A percentile compares a stretch with the other conserved stretches of the same genome.
Evolutionary conservation across 2,797 vertebrate genomes (phyloP).

Genomic region (Kryptopterus vitreolus): DNA sequence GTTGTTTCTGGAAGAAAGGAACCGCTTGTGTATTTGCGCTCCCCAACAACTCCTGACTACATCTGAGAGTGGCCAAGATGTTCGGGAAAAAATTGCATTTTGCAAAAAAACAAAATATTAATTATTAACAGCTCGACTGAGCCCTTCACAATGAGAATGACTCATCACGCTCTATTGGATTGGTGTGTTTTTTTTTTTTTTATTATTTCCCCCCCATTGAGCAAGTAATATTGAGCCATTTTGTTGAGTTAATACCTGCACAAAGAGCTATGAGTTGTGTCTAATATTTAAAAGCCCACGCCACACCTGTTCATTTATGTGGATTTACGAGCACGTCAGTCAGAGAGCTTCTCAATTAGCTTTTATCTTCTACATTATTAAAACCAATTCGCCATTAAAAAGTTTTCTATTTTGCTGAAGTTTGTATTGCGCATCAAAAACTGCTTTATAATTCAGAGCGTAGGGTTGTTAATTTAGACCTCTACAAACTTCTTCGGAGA

Average conservation of each 20-base stretch:
- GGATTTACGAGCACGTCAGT: not conserved
- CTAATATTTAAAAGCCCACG: not conserved
- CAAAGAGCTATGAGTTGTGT: not conserved
- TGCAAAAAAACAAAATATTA: slow-evolving; percentile 15
- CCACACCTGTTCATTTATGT: not conserved
- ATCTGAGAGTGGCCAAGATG: not conserved
- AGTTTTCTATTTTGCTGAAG: not conserved
- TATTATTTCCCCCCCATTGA: no score
- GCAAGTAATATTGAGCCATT: not conserved
- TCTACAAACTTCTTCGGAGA: not conserved
- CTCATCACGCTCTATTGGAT: not conserved
- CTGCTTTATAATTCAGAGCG: not conserved
- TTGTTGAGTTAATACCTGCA: slow-evolving; percentile 8
- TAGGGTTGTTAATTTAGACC: not conserved
- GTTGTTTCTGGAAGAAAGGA: not conserved
- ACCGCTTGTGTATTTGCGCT: not conserved
- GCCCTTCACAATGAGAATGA: slow-evolving; percentile 30
- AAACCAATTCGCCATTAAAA: not conserved
- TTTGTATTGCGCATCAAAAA: not conserved
- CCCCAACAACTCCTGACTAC: not conserved
- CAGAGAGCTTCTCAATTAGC: not conserved
- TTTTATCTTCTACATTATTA: not conserved
- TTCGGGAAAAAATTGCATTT: slow-evolving; percentile 20
- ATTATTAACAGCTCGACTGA: slow-evolving; percentile 19
- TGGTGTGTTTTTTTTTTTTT: not conserved